phyloP scores from a whole-genome alignment of 2,888 invertebrate genomes.

The Sinodicranocentrus sp. region DNA sequence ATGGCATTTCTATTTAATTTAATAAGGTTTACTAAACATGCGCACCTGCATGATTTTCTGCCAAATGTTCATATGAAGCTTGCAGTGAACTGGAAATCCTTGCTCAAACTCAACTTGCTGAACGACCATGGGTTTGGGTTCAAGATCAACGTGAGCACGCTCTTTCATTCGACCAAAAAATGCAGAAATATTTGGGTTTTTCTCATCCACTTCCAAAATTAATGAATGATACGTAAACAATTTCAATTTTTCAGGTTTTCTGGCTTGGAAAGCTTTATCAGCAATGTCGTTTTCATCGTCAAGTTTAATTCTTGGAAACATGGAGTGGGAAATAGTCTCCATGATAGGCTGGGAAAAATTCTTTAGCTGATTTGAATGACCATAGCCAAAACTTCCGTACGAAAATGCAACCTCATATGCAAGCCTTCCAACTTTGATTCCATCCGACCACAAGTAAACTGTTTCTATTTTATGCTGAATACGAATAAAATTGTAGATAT shows the following conservation, averaged over 20 bases:
- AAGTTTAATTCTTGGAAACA: conserved; percentile 70
- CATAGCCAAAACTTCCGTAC: conserved; percentile 72
- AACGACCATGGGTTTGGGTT: conserved; percentile 63
- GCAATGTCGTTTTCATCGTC: conserved; percentile 60
- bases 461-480: conserved; percentile 67
- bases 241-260: conserved; percentile 63
- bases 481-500: conserved; percentile 66
- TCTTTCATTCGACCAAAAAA: not conserved
- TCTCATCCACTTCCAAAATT: conserved; percentile 65
- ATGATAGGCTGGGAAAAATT: conserved; percentile 64
- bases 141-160: conserved; percentile 32
- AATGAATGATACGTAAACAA: conserved; percentile 65
- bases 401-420: conserved; percentile 70
- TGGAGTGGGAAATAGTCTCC: conserved; percentile 68
- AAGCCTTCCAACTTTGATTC: conserved; percentile 54
- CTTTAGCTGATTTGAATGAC: conserved; percentile 69
- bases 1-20: not conserved
- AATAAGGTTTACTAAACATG: not conserved
- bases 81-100: conserved; percentile 69
- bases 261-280: conserved; percentile 61
- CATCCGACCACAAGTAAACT: conserved; percentile 60
- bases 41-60: conserved; percentile 63
- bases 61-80: conserved; percentile 72
- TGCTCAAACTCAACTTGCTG: conserved; percentile 71
- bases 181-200: conserved; percentile 7